Evolutionary conservation across 1,140 invertebrate genomes (phyloP).

Genomic region (Drosophila hydei): DNA sequence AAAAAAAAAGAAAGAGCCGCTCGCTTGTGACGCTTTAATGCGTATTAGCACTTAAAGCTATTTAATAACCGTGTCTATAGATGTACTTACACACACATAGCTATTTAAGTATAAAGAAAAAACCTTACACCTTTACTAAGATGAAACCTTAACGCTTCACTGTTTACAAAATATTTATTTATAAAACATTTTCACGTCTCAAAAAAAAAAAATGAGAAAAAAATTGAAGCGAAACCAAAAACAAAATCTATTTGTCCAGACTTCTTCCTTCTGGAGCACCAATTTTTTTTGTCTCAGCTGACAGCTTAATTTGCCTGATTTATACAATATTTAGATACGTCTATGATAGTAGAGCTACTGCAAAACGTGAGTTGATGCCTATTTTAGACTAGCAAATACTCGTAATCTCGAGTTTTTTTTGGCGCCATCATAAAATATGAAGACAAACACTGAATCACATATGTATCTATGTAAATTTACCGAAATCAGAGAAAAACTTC

Average conservation of each 20-base stretch:
- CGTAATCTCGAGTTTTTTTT: slow-evolving; percentile 46
- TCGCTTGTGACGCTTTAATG: slow-evolving; percentile 26
- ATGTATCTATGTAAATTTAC: slow-evolving; percentile 16
- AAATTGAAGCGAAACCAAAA: slow-evolving; percentile 1
- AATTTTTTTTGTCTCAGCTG: slow-evolving; percentile 10
- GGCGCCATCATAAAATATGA: slow-evolving; percentile 43
- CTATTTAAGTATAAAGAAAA: not conserved
- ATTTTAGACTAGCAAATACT: slow-evolving; percentile 63
- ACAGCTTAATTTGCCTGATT: slow-evolving; percentile 22
- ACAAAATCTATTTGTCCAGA: slow-evolving; percentile 19
- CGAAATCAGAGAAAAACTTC: not conserved
- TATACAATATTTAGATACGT: slow-evolving; percentile 30
- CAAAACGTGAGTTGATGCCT: slow-evolving; percentile 60
- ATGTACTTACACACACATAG: slow-evolving; percentile 13
- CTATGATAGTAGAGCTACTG: slow-evolving; percentile 56
- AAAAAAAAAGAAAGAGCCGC: too few species aligned
- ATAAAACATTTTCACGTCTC: slow-evolving; percentile 31
- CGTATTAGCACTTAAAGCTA: slow-evolving; percentile 31
- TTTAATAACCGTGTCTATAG: slow-evolving; percentile 3
- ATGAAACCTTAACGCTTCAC: slow-evolving; percentile 10
- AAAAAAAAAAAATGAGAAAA: not conserved
- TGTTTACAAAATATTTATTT: slow-evolving; percentile 33
- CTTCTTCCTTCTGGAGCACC: slow-evolving; percentile 16
- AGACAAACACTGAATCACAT: slow-evolving; percentile 28
- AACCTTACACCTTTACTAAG: slow-evolving; percentile 18